These are phyloP conservation scores for Ophonus ardosiacus DNA, from an alignment of 2,888 invertebrate genomes.

Conservation along the genomic window DNA sequence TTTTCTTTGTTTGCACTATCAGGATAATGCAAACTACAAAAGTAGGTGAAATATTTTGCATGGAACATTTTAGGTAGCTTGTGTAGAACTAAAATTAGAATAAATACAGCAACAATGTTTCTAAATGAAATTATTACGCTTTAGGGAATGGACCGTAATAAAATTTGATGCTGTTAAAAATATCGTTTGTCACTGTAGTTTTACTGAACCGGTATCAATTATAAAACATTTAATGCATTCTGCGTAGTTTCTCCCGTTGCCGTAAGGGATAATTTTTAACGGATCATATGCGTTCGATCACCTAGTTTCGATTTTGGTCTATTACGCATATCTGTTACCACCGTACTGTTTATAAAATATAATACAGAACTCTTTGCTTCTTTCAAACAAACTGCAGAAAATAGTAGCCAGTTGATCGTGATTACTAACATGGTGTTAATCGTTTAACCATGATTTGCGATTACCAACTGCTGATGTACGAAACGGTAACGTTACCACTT, in stretches of 20 bases:
- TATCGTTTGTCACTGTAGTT: slow-evolving; percentile 40
- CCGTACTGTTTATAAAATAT: too few species aligned
- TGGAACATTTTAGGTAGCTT: slow-evolving; percentile 3
- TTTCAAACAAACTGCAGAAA: too few species aligned
- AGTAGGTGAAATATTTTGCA: neutral
- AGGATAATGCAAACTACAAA: neutral
- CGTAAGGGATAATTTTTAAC: neutral
- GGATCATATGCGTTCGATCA: too few species aligned
- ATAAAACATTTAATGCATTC: slow-evolving; percentile 26
- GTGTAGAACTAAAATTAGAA: slow-evolving; percentile 28
- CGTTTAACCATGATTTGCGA: too few species aligned
- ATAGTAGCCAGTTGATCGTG: too few species aligned
- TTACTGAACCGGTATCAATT: slow-evolving; percentile 32
- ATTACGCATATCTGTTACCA: too few species aligned
- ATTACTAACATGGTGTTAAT: too few species aligned
- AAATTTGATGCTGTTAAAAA: slow-evolving; percentile 27
- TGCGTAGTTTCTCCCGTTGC: neutral
- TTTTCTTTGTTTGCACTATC: neutral
- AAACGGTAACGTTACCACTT: too few species aligned
- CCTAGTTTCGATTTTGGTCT: neutral
- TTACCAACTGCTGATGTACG: too few species aligned
- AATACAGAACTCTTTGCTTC: too few species aligned
- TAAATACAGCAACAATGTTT: slow-evolving; percentile 36
- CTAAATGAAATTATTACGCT: slow-evolving; percentile 41
- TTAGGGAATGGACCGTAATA: slow-evolving; percentile 34